These are phyloP conservation scores for Pristionchus maxplancki DNA, from an alignment of 2,888 invertebrate species.

Conservation along the genomic window DNA sequence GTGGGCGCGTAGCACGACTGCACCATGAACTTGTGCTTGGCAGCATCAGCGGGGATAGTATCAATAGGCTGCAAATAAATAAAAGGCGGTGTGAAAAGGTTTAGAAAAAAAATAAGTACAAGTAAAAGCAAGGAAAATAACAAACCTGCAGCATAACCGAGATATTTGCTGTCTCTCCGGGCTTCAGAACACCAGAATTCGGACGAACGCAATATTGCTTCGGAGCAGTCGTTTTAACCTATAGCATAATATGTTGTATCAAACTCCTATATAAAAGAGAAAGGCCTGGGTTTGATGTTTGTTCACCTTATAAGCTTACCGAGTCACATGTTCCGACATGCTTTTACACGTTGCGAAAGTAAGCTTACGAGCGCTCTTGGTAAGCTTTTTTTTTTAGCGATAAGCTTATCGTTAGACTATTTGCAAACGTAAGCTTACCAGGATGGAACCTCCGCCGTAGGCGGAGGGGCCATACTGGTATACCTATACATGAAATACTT, in stretches of 20 bases:
- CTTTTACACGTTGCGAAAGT: too few species aligned
- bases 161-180: conserved; percentile 57
- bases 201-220: conserved; percentile 99
- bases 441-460: too few species aligned
- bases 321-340: too few species aligned
- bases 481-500: background rate
- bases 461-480: background rate
- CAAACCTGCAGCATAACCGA: conserved; percentile 90
- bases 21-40: conserved; percentile 99
- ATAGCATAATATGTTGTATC: background rate
- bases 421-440: too few species aligned
- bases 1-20: conserved; percentile 91
- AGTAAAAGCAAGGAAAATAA: too few species aligned
- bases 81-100: background rate
- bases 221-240: conserved; percentile 98
- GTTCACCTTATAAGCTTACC: too few species aligned
- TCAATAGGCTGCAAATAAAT: conserved; percentile 61
- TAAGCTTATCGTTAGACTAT: too few species aligned
- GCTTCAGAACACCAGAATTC: conserved; percentile 89
- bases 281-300: too few species aligned
- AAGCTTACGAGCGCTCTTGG: too few species aligned
- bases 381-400: too few species aligned
- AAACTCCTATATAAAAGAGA: too few species aligned
- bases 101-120: too few species aligned
- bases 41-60: conserved; percentile 77